Evolutionary conservation across 2,888 invertebrate genomes (phyloP), one percentile per base, ranked within the genome.

Genomic region (Scaptodrosophila latifasciaeformis): DNA sequence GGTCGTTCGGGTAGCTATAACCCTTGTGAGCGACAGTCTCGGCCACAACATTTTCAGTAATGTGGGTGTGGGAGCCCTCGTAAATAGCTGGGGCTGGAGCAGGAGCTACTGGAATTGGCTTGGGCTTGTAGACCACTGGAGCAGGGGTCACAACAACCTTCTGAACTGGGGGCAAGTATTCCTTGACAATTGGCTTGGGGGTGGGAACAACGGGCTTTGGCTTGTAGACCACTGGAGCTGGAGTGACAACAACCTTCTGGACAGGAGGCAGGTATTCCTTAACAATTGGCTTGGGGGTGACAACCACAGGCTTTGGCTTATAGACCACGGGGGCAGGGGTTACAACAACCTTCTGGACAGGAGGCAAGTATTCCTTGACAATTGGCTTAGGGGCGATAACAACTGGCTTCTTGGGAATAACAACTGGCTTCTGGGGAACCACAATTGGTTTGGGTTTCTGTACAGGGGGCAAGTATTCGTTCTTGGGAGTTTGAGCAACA

Each of bases 1-100:
- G 83, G 48, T 83, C 54, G 67, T 83, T 83, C 65, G 84, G 85
- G 54, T 83, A 83, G 62, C 55, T 66, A 61, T 83, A 83, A 19
- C 84, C 83, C 35, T 67, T 48, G 43, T 54, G 59, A 3, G 13
- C 37, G 17, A 13, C 35, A 24, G 24, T 24, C 7, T 24, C 24
- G 24, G 24, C 24, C 24, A 24, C 24, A 24, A 5, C n/a, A n/a
- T n/a, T n/a, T n/a, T n/a, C n/a, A n/a, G n/a, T n/a, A n/a, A n/a
- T n/a, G n/a, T n/a, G n/a, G n/a, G n/a, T n/a, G n/a, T n/a, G n/a
- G n/a, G n/a, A n/a, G n/a, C n/a, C n/a, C 30, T 48, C 57, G 39
- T 48, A 60, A 0, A 49, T 42, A 30, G 50, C 56, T 18, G 65
- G 67, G 10, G 65, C 24, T n/a, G n/a, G n/a, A n/a, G n/a, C n/a